Evolutionary conservation across 1,140 invertebrate genomes (phyloP).

Genomic region (Hydropsyche tenuis): DNA sequence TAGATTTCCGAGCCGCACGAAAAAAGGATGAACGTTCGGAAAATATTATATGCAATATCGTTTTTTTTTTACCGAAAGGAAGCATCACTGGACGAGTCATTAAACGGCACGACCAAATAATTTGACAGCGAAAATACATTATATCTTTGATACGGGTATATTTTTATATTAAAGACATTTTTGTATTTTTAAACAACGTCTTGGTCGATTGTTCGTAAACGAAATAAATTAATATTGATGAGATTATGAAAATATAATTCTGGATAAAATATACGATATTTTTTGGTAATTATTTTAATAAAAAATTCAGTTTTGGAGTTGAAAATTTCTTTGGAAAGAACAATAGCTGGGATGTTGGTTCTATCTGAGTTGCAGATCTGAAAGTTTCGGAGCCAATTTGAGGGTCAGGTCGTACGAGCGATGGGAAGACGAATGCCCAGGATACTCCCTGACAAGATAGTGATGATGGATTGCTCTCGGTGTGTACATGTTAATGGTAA

Average conservation of each 20-base stretch:
- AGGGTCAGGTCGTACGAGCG: neutral
- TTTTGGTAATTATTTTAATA: no score
- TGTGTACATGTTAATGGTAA: constrained; percentile 21
- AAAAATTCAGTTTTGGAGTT: no score
- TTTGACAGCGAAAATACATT: constrained; percentile 32
- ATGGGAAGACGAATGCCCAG: constrained; percentile 15
- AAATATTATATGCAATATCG: constrained; percentile 16
- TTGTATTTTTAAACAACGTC: no score
- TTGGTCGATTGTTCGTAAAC: no score
- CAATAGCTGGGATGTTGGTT: no score
- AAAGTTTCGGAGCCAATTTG: constrained; percentile 24
- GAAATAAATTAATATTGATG: no score
- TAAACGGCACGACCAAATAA: constrained; percentile 25
- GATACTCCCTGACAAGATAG: constrained; percentile 29
- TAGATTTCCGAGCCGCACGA: neutral
- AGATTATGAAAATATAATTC: no score
- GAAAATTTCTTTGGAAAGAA: no score
- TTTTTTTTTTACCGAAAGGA: neutral
- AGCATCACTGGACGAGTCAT: constrained; percentile 6
- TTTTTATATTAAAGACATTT: no score
- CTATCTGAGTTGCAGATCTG: neutral
- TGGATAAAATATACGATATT: no score
- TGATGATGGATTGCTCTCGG: constrained; percentile 28
- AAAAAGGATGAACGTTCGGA: constrained; percentile 12
- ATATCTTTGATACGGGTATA: neutral